Conservation (phyloP, 2,888 invertebrate species). For the Pasiphila rectangulata region DNA sequence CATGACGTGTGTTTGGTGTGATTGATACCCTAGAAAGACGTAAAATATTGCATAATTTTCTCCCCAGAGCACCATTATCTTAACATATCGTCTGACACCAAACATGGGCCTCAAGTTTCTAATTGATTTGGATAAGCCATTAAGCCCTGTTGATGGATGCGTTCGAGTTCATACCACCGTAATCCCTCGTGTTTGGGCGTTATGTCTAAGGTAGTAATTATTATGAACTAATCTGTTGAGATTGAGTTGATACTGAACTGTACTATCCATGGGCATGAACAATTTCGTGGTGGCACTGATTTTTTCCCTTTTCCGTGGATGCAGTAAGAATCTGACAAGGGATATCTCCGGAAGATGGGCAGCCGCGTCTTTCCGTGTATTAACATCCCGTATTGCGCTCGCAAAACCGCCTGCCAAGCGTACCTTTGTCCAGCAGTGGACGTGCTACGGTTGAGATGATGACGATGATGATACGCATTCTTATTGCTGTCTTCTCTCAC, state of each 20-base stretch:
- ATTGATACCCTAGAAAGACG: not conserved
- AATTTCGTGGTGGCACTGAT: no score
- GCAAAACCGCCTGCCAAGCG: no score
- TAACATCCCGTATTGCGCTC: no score
- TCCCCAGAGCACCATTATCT: slow-evolving; percentile 10
- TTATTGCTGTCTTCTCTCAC: no score
- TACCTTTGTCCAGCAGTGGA: no score
- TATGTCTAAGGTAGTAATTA: slow-evolving; percentile 25
- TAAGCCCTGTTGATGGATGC: slow-evolving; percentile 75
- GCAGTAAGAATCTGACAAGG: no score
- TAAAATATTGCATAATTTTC: slow-evolving; percentile 10
- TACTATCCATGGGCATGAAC: not conserved
- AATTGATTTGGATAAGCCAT: slow-evolving; percentile 79
- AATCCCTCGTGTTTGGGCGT: slow-evolving; percentile 41
- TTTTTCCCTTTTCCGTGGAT: no score
- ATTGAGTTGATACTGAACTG: slow-evolving; percentile 1
- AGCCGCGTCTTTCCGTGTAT: no score
- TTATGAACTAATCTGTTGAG: slow-evolving; percentile 10
- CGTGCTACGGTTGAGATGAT: no score
- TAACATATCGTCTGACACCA: slow-evolving; percentile 26
- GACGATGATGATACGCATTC: no score
- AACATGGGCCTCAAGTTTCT: slow-evolving; percentile 66
- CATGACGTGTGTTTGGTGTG: not conserved
- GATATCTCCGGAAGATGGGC: no score
- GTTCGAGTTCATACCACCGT: slow-evolving; percentile 59